These are phyloP conservation scores for Climacteris rufus DNA, from an alignment of 2,113 vertebrate species.

Conservation along the genomic window DNA sequence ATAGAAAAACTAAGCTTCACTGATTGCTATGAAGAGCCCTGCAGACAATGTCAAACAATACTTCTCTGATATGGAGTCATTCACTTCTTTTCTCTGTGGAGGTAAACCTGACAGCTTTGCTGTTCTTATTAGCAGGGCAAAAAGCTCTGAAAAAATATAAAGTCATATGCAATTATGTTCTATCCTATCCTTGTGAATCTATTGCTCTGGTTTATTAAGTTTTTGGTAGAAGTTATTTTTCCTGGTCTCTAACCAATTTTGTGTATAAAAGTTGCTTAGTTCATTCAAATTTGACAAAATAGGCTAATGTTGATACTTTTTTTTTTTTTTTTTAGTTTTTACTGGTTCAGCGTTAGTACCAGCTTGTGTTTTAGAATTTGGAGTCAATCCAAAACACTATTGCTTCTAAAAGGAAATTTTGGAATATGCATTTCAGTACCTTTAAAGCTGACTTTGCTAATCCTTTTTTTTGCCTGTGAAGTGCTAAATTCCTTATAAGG, in stretches of 20 bases:
- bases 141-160: not conserved
- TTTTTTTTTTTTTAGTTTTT: no score
- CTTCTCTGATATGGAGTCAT: not conserved
- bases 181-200: not conserved
- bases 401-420: not conserved
- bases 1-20: not conserved
- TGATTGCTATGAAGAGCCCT: not conserved
- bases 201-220: not conserved
- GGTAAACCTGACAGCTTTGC: not conserved
- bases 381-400: not conserved
- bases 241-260: not conserved
- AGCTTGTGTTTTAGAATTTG: not conserved
- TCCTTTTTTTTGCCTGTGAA: not conserved
- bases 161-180: not conserved
- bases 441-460: not conserved
- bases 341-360: not conserved
- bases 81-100: not conserved
- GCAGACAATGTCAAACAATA: not conserved
- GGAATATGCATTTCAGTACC: not conserved
- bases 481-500: not conserved
- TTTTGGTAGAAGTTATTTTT: not conserved
- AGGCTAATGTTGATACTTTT: no score
- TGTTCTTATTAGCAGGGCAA: not conserved
- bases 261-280: not conserved
- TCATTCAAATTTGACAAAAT: not conserved